Evolutionary conservation across 2,113 vertebrate species (phyloP), one percentile per base, ranked within the genome.

Genomic region (Hippocampus abdominalis): DNA sequence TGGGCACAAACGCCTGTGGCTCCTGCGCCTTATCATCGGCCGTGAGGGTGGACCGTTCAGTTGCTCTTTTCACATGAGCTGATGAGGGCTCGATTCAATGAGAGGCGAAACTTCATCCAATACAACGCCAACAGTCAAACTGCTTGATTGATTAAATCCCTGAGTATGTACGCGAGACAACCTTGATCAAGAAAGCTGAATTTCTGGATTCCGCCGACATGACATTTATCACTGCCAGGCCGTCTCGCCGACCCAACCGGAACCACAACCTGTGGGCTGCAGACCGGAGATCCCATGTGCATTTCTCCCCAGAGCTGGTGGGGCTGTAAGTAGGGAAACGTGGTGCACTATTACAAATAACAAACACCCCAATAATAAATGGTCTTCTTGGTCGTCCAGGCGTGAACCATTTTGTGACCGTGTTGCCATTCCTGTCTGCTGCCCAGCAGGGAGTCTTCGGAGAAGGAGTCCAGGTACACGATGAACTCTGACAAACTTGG

Each of bases 261-360:
- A 3, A 44, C 46, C 8, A 81, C 85, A 40, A 77, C 59, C 11
- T 92, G 91, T 23, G 86, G 90, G 11, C 29, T 78, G 64, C 62
- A 82, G 56, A 74, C 80, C 2, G 85, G 80, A 66, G 84, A 91
- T 0, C 12, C 75, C 0, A 65, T 73, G 76, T 91, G 89, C 42
- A 78, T 92, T 67, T 90, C 91, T 46, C 46, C 86, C 60, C 62
- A 81, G 32, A 92, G 91, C 79, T 91, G 87, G 88, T 92, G 86
- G 85, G 67, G 54, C 62, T 92, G 91, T 92, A 78, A 87, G 91
- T 90, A 39, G 8, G 15, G 54, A 36, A 20, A 15, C 7, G 12
- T 1, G 3, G 4, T 27, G 40, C 21, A 46, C n/a, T 15, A 23
- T 44, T 23, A 13, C n/a, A 23, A 42, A 12, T 36, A 7, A 23